Conservation (phyloP, 2,113 vertebrate species). For the Xyrauchen texanus region DNA sequence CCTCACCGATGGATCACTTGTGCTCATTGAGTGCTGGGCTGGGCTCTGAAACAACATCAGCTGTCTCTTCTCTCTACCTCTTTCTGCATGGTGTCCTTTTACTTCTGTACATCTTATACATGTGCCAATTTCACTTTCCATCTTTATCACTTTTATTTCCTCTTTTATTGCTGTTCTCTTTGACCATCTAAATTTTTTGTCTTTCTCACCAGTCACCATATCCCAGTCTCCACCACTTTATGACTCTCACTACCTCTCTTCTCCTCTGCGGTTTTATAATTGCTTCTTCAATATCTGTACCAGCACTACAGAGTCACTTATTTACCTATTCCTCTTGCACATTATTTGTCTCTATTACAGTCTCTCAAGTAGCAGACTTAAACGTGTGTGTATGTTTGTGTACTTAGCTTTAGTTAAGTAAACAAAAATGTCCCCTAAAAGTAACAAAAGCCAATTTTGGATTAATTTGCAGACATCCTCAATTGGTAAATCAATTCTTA, state of each 20-base stretch:
- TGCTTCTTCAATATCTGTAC: neutral
- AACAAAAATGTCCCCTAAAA: too few relatives aligned
- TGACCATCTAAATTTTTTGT: neutral
- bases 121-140: conserved; percentile 8
- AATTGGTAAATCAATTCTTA: too few relatives aligned
- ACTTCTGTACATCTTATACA: conserved; percentile 12
- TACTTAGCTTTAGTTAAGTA: too few relatives aligned
- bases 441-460: too few relatives aligned
- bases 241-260: neutral
- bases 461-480: too few relatives aligned
- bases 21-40: conserved; percentile 58
- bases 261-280: neutral
- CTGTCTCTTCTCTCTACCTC: neutral
- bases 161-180: conserved; percentile 25
- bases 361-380: neutral
- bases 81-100: neutral
- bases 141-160: neutral
- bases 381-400: neutral
- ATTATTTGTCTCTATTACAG: neutral
- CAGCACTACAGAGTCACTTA: neutral
- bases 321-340: neutral
- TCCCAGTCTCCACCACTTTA: neutral
- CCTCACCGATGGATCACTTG: conserved; percentile 63
- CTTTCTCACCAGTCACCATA: neutral
- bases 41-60: conserved; percentile 58